Percentiles rank a stretch among this genome's conserved stretches.
Conservation (phyloP, 1,140 invertebrate genomes). For the Caenorhabditis briggsae region DNA sequence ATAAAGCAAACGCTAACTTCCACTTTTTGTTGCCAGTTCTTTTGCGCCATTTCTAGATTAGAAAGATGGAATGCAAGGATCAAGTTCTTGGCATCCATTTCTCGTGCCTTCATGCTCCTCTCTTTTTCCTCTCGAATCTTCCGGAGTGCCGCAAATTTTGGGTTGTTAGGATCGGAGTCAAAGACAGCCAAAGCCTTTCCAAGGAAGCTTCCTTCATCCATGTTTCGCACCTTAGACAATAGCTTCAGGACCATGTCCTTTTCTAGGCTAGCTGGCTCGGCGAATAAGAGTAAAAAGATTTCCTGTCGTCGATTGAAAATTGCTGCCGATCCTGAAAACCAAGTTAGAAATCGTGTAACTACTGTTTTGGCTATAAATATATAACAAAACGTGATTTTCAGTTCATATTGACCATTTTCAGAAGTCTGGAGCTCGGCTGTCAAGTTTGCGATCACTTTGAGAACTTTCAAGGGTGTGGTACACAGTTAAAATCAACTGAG, state of each 20-base stretch:
- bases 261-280: not conserved
- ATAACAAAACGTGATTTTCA: not conserved
- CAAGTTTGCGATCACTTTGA: too few species aligned
- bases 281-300: not conserved
- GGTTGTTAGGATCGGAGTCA: not conserved
- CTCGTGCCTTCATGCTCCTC: not conserved
- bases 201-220: slow-evolving; percentile 2
- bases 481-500: too few species aligned
- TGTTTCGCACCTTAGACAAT: not conserved
- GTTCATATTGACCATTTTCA: too few species aligned
- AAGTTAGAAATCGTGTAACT: not conserved
- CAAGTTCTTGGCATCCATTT: not conserved
- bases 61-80: not conserved
- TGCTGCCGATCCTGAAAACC: not conserved
- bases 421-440: too few species aligned
- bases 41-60: not conserved
- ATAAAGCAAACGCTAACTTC: not conserved
- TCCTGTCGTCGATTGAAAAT: not conserved
- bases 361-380: not conserved
- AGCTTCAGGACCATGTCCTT: not conserved
- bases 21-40: not conserved
- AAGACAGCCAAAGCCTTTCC: not conserved
- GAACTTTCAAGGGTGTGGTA: too few species aligned
- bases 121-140: not conserved
- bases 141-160: not conserved